Evolutionary conservation across 2,113 vertebrate genomes (phyloP), one percentile per base, ranked within the genome.

Genomic region (Scartelaos histophorus): DNA sequence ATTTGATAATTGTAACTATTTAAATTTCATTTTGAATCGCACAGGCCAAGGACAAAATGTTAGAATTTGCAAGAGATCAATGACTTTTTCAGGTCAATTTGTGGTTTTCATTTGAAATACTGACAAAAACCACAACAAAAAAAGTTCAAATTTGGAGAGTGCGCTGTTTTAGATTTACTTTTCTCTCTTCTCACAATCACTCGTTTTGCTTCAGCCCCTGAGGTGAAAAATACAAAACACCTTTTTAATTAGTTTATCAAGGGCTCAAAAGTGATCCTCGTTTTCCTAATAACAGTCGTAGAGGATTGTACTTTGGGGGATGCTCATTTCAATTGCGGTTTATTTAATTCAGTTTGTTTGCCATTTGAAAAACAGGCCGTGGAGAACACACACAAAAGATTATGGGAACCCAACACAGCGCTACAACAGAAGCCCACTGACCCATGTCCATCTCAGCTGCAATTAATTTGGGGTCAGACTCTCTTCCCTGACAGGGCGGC

Each of bases 211-310:
- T 47, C 75, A 68, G 61, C 46, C 62, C 81, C 76, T 47, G 7
- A 81, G 73, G 78, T 71, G n/a, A 81, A 83, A 70, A 69, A 75
- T 66, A 65, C 76, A 69, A 82, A 86, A 71, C 85, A 82, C 86
- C 76, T 85, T 87, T 89, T 86, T 89, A 89, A 89, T 90, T 87
- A 85, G 80, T 83, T 84, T 67, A 87, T 88, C 84, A 87, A 74
- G 79, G 58, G 84, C 68, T 62, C 78, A 69, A 86, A 84, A 85
- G 75, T 73, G 83, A 74, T 74, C 70, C 80, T 80, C 60, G 64
- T 84, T 80, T 85, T 90, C 86, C 72, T 79, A 85, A 83, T 82
- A 83, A 79, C 74, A 78, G 79, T 66, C 56, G 56, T 58, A 24
- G 24, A 71, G 70, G 76, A 68, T 25, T 74, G 69, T 81, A 85